Evolutionary conservation across 2,797 vertebrate genomes (phyloP), one percentile per base, ranked within the genome.

Genomic region (Gila robusta): DNA sequence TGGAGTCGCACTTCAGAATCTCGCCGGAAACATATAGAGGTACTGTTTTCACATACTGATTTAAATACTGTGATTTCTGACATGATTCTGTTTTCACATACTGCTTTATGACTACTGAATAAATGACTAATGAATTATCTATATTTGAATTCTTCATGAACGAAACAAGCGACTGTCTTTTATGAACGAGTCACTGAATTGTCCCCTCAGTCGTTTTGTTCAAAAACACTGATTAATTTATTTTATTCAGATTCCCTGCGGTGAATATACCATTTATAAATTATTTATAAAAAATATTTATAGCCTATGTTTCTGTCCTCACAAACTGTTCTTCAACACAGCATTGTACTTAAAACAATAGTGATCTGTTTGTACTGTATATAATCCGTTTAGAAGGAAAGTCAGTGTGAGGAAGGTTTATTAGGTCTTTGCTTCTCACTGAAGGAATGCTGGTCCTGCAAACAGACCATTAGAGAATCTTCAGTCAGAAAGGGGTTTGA

Each of bases 401-500:
- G 44, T n/a, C 47, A 70, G 66, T 2, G 17, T 23, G 7, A 44
- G 16, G 56, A 9, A 54, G 41, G 10, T 47, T 66, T 81, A 21
- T 52, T 73, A 81, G 59, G 35, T n/a, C 21, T 37, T 76, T 0
- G 19, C 52, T 16, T 78, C 47, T 69, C 14, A 52, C 41, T 69
- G 17, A 69, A 39, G n/a, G 64, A 67, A 79, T 28, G 16, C 83
- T 26, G 62, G 64, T 67, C 11, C 26, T 71, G 52, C 26, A 26
- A 79, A n/a, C 44, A 85, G 17, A 77, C 54, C 49, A 59, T 78
- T 77, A 73, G 54, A 76, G 16, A 5, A 12, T 78, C n/a, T 21
- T 84, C 44, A 66, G 17, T 37, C 21, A 37, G 16, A 37, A 54
- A 69, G 44, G 41, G 44, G 23, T 54, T 54, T 1, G n/a, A 67